Evolutionary conservation across 2,888 invertebrate genomes (phyloP), one percentile per base, ranked within the genome.

Genomic region (Clistopyga incitator): DNA sequence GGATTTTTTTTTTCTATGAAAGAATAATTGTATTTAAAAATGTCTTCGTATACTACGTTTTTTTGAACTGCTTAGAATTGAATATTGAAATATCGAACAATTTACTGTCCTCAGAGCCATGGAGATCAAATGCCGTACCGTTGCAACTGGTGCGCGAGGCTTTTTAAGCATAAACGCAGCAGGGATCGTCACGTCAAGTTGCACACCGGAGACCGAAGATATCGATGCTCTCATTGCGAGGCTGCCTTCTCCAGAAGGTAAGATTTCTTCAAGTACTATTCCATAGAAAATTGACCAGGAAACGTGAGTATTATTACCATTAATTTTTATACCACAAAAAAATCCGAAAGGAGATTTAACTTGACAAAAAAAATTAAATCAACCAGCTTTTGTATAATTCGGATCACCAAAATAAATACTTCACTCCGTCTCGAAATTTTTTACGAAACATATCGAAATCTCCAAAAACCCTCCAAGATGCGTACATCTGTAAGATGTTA

Each of bases 91-190:
- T 47, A 82, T 74, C 54, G 54, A 45, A 8, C 42, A 13, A 65
- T 61, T 25, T 23, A 59, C 65, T 76, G 29, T 11, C 84, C 94
- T 86, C 95, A 98, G 98, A 97, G 97, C 81, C 98, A 98, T 94
- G 96, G 97, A 78, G 98, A 98, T 91, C 97, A 97, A 93, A 96
- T 98, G 95, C 98, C 98, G 84, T 98, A 97, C 94, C 96, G 97
- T 87, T 99, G 99, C 94, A 97, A 97, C 89, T 98, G 97, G 94
- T 99, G 99, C 94, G 96, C 97, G 82, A 96, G 98, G 85, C 94
- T 98, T 87, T 99, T 99, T 95, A 98, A 98, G 93, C 98, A 98
- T 95, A 98, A 98, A 93, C 95, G 98, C 45, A 98, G 98, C 86
- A 95, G 98, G 77, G 98, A 99, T 94, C 96, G 99, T 25, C 99